Conservation (phyloP, 2,797 vertebrate species). For the Bradypodion ventrale region DNA sequence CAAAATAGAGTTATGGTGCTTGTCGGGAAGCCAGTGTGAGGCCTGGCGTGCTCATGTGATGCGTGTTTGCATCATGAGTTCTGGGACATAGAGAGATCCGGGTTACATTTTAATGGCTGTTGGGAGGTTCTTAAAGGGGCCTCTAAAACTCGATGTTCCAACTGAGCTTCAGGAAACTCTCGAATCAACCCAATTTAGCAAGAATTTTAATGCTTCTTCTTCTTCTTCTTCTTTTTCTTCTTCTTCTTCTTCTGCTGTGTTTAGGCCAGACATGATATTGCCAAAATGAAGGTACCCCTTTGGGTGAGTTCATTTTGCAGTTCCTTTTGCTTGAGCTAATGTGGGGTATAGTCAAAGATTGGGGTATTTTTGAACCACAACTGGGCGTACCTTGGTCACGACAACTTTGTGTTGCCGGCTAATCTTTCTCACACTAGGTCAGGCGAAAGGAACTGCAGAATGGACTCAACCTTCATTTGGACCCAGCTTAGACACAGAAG, state of each 20-base stretch:
- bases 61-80: neutral
- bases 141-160: neutral
- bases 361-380: no score
- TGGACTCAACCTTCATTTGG: no score
- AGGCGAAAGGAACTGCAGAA: no score
- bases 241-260: slow-evolving; percentile 3
- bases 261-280: no score
- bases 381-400: no score
- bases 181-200: slow-evolving; percentile 6
- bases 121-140: neutral
- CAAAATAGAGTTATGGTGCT: fast-evolving
- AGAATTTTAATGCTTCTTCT: slow-evolving; percentile 15
- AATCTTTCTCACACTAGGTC: no score
- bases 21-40: neutral
- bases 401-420: no score
- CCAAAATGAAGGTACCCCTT: no score
- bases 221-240: neutral
- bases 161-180: slow-evolving; percentile 5
- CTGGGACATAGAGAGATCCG: neutral
- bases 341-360: no score
- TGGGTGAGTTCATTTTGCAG: no score
- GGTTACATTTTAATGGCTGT: fast-evolving
- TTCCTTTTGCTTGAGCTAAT: no score
- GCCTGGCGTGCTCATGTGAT: neutral
- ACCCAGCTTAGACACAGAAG: no score